A percentile compares a stretch with the other conserved stretches of the same genome.
Evolutionary conservation across 2,888 invertebrate species (phyloP).

Genomic region (Nemapogon koenigi): DNA sequence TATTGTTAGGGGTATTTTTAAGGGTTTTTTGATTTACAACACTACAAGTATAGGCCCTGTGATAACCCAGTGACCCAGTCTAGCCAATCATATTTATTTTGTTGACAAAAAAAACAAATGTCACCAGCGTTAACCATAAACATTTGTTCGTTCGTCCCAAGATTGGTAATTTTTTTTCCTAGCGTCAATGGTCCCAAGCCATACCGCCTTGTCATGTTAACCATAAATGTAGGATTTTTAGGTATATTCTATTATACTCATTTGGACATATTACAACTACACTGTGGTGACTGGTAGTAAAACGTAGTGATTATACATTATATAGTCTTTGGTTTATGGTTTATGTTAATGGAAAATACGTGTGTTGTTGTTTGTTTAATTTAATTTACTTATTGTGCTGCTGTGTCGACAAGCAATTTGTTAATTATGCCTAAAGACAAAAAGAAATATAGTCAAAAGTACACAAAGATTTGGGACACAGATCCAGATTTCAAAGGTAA

Average conservation of each 20-base stretch:
- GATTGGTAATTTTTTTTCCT: too few species aligned
- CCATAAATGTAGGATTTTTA: background rate
- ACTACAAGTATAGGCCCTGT: background rate
- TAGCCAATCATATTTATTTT: background rate
- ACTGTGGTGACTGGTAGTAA: background rate
- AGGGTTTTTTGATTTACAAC: background rate
- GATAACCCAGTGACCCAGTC: background rate
- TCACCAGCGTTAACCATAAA: too few species aligned
- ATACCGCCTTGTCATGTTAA: background rate
- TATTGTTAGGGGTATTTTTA: background rate
- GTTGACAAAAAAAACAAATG: background rate
- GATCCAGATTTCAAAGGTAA: conserved; percentile 11
- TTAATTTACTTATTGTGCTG: background rate
- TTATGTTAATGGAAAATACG: too few species aligned
- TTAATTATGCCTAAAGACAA: conserved; percentile 6
- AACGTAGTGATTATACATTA: too few species aligned
- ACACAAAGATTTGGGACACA: conserved; percentile 9
- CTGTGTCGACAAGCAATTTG: background rate
- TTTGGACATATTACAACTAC: background rate
- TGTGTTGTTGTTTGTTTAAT: background rate
- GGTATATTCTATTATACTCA: too few species aligned
- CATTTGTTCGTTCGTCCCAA: too few species aligned
- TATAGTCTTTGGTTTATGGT: too few species aligned
- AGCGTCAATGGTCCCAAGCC: background rate
- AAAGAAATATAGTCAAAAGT: conserved; percentile 5